These are phyloP conservation scores for Halocynthia roretzi DNA, from an alignment of 23 tunicate genomes.

Conservation along the genomic window DNA sequence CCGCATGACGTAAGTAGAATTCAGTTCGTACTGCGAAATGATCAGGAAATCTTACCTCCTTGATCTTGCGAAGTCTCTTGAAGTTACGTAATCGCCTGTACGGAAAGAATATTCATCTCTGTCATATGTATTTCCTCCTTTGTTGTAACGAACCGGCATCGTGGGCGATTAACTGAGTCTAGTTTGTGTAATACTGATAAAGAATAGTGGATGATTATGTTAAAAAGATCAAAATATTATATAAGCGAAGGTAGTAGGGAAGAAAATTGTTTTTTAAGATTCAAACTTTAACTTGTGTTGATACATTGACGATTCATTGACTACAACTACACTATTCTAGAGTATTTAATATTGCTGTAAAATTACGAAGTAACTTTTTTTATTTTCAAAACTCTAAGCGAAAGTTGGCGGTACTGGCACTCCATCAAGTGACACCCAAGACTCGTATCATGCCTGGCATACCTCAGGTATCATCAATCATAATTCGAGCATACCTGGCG, in stretches of 20 bases:
- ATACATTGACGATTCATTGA: background rate
- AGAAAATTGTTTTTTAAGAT: background rate
- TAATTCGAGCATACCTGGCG: no score
- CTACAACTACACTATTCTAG: background rate
- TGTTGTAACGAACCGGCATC: conserved; percentile 20
- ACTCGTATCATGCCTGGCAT: no score
- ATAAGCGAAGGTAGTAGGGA: background rate
- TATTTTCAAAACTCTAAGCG: no score
- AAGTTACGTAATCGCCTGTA: conserved; percentile 28
- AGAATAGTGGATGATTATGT: no score
- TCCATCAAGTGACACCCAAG: no score
- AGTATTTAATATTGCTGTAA: no score
- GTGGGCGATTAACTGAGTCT: no score
- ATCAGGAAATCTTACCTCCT: conserved; percentile 39
- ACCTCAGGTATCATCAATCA: no score
- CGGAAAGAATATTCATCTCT: conserved; percentile 54
- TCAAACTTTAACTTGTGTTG: background rate
- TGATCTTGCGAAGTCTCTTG: conserved; percentile 65
- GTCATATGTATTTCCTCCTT: conserved; percentile 28
- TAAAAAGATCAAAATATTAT: no score
- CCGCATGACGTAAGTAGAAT: background rate
- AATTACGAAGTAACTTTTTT: no score
- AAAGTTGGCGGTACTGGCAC: no score
- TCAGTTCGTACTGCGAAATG: background rate
- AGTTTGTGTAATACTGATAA: no score